Conservation (phyloP, 2,888 invertebrate species). For the Adela reaumurella region DNA sequence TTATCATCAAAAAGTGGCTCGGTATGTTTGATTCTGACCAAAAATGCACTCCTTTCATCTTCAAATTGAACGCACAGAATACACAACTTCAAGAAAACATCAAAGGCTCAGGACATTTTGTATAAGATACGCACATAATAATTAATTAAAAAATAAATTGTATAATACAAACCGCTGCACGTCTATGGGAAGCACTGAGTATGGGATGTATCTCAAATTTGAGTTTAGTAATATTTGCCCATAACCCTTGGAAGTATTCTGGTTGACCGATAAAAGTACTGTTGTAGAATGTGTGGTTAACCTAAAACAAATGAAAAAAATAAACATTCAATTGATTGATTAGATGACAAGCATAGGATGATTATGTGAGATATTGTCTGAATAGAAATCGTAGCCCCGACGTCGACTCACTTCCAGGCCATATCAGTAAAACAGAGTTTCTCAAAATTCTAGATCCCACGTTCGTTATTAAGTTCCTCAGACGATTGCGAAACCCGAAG, state of each 20-base stretch:
- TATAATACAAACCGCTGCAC: slow-evolving; percentile 70
- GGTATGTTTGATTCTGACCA: too few species aligned
- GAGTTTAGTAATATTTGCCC: slow-evolving; percentile 65
- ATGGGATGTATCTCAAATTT: slow-evolving; percentile 63
- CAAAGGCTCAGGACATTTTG: not conserved
- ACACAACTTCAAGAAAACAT: too few species aligned
- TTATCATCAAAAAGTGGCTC: too few species aligned
- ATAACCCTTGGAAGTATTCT: slow-evolving; percentile 59
- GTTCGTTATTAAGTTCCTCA: not conserved
- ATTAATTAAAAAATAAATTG: slow-evolving; percentile 1
- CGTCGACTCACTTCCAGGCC: too few species aligned
- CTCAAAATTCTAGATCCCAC: not conserved
- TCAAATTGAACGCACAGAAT: too few species aligned
- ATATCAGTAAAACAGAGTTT: too few species aligned
- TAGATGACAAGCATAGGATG: too few species aligned
- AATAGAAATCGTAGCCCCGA: too few species aligned
- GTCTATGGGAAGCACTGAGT: slow-evolving; percentile 77
- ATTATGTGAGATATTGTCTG: too few species aligned
- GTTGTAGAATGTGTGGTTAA: slow-evolving; percentile 77
- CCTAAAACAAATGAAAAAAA: slow-evolving; percentile 34
- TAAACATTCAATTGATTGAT: not conserved
- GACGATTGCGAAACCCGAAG: too few species aligned
- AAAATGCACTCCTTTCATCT: too few species aligned
- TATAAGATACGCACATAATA: not conserved
- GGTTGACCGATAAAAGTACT: slow-evolving; percentile 64